Percentiles rank a stretch among this genome's conserved stretches.
Evolutionary conservation across 1,140 invertebrate genomes (phyloP).

Genomic region (Sinella curviseta): DNA sequence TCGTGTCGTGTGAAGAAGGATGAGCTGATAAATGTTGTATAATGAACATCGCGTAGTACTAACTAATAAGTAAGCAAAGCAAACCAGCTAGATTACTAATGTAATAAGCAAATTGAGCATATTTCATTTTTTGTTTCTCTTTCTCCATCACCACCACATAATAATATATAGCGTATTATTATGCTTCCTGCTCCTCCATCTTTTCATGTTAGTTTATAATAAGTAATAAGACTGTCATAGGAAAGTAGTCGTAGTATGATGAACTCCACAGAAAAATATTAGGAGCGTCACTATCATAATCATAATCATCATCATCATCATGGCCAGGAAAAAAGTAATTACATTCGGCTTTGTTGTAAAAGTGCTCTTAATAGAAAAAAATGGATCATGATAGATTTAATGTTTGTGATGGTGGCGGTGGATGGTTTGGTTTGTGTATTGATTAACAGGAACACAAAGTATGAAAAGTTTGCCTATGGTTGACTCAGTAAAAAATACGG

Average conservation of each 20-base stretch:
- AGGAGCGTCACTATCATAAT: no score
- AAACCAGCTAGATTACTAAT: neutral
- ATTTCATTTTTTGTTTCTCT: conserved; percentile 3
- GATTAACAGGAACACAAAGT: neutral
- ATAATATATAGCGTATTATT: neutral
- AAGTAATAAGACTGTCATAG: neutral
- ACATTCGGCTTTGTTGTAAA: neutral
- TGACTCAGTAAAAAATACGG: neutral
- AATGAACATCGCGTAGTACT: neutral
- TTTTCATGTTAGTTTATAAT: neutral
- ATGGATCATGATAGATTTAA: neutral
- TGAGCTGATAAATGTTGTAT: neutral
- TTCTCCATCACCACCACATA: neutral
- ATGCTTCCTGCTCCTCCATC: neutral
- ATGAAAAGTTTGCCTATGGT: neutral
- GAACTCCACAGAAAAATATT: neutral
- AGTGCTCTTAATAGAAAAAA: neutral
- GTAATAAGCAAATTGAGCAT: conserved; percentile 26
- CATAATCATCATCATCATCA: no score
- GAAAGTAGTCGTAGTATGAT: neutral
- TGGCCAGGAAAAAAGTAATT: neutral
- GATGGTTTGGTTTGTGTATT: neutral
- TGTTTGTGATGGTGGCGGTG: neutral
- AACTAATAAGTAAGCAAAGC: neutral
- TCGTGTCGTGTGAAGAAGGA: neutral